These are phyloP conservation scores for Rhabditoides inermis DNA, from an alignment of 2,888 invertebrate genomes.

Conservation along the genomic window DNA sequence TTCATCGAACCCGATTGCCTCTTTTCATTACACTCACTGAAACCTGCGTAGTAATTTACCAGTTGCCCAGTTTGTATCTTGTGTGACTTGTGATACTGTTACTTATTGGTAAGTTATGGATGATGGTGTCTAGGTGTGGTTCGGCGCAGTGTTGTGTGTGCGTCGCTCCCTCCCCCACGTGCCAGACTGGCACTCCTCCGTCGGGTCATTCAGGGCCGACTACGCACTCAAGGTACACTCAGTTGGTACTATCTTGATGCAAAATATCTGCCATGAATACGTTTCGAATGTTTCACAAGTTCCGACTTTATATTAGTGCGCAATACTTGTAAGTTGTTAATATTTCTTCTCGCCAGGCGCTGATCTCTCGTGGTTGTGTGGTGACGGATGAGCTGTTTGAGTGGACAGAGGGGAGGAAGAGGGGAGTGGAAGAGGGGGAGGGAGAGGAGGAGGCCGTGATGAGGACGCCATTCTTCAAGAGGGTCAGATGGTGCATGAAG, in stretches of 20 bases:
- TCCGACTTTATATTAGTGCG: too few relatives aligned
- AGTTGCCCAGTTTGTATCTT: too few relatives aligned
- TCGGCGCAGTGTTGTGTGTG: slow-evolving; percentile 21
- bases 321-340: background rate
- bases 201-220: slow-evolving; percentile 29
- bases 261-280: too few relatives aligned
- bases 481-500: slow-evolving; percentile 11
- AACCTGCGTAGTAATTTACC: too few relatives aligned
- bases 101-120: too few relatives aligned
- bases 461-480: slow-evolving; percentile 4
- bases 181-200: slow-evolving; percentile 8
- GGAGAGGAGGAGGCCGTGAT: background rate
- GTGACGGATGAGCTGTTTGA: slow-evolving; percentile 33
- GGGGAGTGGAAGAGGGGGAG: too few relatives aligned
- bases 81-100: too few relatives aligned
- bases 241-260: background rate
- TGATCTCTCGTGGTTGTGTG: slow-evolving; percentile 30
- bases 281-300: too few relatives aligned
- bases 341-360: slow-evolving; percentile 14
- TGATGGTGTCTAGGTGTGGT: slow-evolving; percentile 17
- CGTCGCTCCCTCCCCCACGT: slow-evolving; percentile 13
- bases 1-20: too few relatives aligned
- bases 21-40: too few relatives aligned
- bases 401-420: slow-evolving; percentile 3
- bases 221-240: slow-evolving; percentile 21